phyloP scores from a whole-genome alignment of 2,797 vertebrate species.

The Centropyge bicolor region DNA sequence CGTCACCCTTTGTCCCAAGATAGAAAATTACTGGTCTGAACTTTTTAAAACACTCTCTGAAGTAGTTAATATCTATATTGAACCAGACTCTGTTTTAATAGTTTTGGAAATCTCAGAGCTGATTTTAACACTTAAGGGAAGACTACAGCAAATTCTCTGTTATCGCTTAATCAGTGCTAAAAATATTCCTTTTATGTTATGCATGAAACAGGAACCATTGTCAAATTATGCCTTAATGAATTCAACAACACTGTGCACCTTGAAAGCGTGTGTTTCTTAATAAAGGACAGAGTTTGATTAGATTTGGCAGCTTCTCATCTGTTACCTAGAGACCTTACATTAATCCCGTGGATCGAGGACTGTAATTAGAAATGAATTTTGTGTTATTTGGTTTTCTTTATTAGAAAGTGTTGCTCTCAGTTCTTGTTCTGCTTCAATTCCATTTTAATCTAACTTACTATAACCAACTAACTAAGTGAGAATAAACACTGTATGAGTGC shows the following conservation, averaged over 20 bases:
- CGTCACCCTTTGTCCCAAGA: conserved; percentile 59
- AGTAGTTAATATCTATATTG: conserved; percentile 35
- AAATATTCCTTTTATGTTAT: conserved; percentile 3
- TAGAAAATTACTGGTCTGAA: conserved; percentile 58
- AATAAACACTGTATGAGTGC: background rate
- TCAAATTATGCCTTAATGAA: conserved; percentile 21
- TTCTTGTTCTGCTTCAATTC: background rate
- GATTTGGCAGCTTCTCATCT: conserved; percentile 24
- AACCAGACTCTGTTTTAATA: conserved; percentile 34
- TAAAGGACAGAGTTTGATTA: conserved; percentile 27
- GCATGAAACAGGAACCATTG: background rate
- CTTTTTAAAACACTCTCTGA: conserved; percentile 38
- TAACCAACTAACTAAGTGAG: background rate
- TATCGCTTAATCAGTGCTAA: conserved; percentile 12
- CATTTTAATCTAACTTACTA: background rate
- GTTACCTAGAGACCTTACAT: conserved; percentile 10
- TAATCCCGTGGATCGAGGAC: background rate
- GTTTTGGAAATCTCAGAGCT: conserved; percentile 36
- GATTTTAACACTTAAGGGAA: conserved; percentile 17
- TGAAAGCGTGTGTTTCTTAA: background rate
- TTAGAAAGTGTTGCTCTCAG: conserved; percentile 7
- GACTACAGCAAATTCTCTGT: conserved; percentile 22
- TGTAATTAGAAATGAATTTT: background rate
- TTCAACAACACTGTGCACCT: conserved; percentile 6
- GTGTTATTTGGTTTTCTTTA: conserved; percentile 3